Percentiles rank a stretch among this genome's conserved stretches.
Evolutionary conservation across 2,888 invertebrate genomes (phyloP).

Genomic region (Cataglyphis livida): DNA sequence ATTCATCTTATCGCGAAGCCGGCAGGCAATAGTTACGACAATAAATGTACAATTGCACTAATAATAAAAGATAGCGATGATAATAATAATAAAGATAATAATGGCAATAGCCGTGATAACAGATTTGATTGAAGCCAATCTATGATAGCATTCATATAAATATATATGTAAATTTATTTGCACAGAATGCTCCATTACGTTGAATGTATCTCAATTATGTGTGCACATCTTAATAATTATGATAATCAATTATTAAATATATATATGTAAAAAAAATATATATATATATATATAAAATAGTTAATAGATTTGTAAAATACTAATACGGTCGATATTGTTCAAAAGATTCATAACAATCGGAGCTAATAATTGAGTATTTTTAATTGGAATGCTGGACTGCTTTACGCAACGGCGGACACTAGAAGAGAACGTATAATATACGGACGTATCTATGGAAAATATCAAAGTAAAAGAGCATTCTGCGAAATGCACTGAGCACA

Average conservation of each 20-base stretch:
- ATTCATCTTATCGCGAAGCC: conserved; percentile 65
- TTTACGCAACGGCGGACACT: neutral
- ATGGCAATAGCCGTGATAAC: conserved; percentile 70
- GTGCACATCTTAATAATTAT: conserved; percentile 21
- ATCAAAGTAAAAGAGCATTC: conserved; percentile 56
- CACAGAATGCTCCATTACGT: conserved; percentile 60
- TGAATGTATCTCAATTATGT: neutral
- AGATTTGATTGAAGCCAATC: conserved; percentile 73
- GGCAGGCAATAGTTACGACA: conserved; percentile 63
- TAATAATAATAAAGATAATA: conserved; percentile 55
- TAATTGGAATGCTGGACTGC: conserved; percentile 10
- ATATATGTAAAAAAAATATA: neutral
- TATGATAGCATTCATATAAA: conserved; percentile 54
- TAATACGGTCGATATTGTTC: neutral
- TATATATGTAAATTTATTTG: conserved; percentile 52
- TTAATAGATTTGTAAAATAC: conserved; percentile 32
- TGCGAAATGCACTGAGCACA: conserved; percentile 58
- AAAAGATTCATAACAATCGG: neutral
- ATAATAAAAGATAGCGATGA: conserved; percentile 52
- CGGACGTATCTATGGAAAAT: neutral
- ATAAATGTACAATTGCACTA: conserved; percentile 69
- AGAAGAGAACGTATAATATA: no score
- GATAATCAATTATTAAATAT: conserved; percentile 5
- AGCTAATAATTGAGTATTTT: neutral
- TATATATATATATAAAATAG: conserved; percentile 15